A percentile compares a stretch with the other conserved stretches of the same genome.
These are phyloP conservation scores for Allacma fusca DNA, from an alignment of 2,888 invertebrate species.

Conservation along the genomic window DNA sequence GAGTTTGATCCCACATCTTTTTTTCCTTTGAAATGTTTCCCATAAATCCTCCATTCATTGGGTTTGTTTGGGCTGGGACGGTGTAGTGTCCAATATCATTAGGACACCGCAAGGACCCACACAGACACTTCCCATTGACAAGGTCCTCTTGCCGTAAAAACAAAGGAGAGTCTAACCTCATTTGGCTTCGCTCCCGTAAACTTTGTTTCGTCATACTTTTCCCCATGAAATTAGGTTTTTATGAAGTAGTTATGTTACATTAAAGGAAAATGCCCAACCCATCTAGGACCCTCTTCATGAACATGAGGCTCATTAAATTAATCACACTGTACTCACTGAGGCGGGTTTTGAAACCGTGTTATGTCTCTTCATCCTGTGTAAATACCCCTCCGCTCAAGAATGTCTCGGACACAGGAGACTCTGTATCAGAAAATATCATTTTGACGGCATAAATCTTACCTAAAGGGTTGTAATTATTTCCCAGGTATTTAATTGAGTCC, in stretches of 20 bases:
- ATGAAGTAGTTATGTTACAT: no score
- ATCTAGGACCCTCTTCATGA: not conserved
- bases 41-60: no score
- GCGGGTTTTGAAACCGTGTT: conserved; percentile 18
- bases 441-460: no score
- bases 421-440: no score
- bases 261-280: conserved; percentile 21
- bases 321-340: not conserved
- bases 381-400: no score
- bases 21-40: no score
- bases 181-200: conserved; percentile 29
- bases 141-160: conserved; percentile 11
- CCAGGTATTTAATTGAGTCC: no score
- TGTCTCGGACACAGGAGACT: no score
- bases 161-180: conserved; percentile 38
- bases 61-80: no score
- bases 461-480: no score
- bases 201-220: conserved; percentile 17
- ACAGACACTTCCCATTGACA: not conserved
- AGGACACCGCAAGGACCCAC: not conserved
- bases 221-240: conserved; percentile 13
- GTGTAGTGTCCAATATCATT: no score
- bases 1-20: no score
- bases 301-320: not conserved
- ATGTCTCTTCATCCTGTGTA: not conserved